Base-by-base conservation (phyloP, 2,113 vertebrate species). In the Silurus meridionalis region DNA sequence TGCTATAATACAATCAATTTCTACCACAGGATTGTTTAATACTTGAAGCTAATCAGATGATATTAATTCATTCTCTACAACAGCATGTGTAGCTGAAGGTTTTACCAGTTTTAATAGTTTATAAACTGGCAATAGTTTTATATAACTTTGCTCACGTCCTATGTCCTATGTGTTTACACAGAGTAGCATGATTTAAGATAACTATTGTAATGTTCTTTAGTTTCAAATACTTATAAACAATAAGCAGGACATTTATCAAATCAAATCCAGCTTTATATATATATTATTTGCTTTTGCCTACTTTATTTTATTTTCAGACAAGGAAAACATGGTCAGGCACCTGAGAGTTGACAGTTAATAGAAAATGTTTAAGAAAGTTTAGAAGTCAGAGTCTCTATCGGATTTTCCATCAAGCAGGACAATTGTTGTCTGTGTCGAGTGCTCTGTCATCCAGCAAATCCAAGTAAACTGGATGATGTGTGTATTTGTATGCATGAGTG, bases 401-500 rank as follows among this genome's bases (percentile, higher is more conserved):
- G 90, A 89, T 85, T 86, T 90, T 85, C 89, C 90, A 87, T 86
- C 88, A 88, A 87, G 88, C 92, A 71, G 79, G 61, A 90, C 93
- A 91, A 93, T 90, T 91, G 92, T 93, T 92, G 87, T 90, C 89
- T 90, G 92, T 92, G 92, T 91, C 92, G 91, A 94, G 92, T 91
- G 91, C 86, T 94, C 90, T 87, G 92, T 93, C 94, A 94, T 95
- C 93, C 92, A 92, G 79, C 90, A 92, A 94, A 92, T 94, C 91
- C 92, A 90, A 93, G 28, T 80, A 80, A 80, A 28, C 78, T 19
- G 57, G 78, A 48, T 48, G 53, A 92, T 93, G 92, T 90, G 89
- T 92, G 92, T 87, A 87, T 91, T 55, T 83, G 82, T 57, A 66
- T 71, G 66, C 57, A 37, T 57, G 66, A 37, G 82, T 23, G 64